A percentile compares a stretch with the other conserved stretches of the same genome.
phyloP scores from a whole-genome alignment of 2,113 vertebrate genomes.

The Eptesicus fuscus region DNA sequence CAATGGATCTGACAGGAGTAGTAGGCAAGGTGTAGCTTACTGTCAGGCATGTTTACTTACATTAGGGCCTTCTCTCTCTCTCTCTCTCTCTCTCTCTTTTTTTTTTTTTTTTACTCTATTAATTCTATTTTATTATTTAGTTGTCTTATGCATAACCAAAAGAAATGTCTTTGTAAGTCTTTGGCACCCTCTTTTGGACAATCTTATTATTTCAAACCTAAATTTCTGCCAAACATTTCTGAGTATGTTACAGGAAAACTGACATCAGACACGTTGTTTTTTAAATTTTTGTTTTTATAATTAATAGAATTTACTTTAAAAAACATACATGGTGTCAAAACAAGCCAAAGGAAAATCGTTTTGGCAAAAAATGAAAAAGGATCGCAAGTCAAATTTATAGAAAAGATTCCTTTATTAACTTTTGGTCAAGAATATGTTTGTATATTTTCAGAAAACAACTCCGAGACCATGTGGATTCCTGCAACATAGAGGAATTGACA shows the following conservation, averaged over 20 bases:
- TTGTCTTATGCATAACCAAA: slow-evolving; percentile 48
- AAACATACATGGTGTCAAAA: too few relatives aligned
- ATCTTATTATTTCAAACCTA: not conserved
- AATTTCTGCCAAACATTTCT: slow-evolving; percentile 20
- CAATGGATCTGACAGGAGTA: not conserved
- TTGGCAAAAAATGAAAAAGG: too few relatives aligned
- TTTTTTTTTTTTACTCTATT: not conserved
- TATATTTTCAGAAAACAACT: too few relatives aligned
- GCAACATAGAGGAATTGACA: too few relatives aligned
- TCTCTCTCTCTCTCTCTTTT: not conserved
- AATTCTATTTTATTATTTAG: slow-evolving; percentile 59
- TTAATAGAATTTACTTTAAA: slow-evolving; percentile 2
- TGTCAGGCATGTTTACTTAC: not conserved
- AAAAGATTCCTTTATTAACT: too few relatives aligned
- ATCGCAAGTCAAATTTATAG: too few relatives aligned
- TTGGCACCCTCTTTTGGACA: slow-evolving; percentile 79
- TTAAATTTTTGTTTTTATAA: not conserved
- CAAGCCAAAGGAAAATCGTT: too few relatives aligned
- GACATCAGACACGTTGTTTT: not conserved
- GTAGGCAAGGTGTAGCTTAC: not conserved
- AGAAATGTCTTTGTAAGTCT: slow-evolving; percentile 51
- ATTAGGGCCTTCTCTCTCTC: not conserved
- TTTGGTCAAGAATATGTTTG: too few relatives aligned
- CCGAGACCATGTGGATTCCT: too few relatives aligned
- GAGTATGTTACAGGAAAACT: not conserved